phyloP scores from a whole-genome alignment of 2,888 invertebrate species.

The Pogonocherus hispidulus region DNA sequence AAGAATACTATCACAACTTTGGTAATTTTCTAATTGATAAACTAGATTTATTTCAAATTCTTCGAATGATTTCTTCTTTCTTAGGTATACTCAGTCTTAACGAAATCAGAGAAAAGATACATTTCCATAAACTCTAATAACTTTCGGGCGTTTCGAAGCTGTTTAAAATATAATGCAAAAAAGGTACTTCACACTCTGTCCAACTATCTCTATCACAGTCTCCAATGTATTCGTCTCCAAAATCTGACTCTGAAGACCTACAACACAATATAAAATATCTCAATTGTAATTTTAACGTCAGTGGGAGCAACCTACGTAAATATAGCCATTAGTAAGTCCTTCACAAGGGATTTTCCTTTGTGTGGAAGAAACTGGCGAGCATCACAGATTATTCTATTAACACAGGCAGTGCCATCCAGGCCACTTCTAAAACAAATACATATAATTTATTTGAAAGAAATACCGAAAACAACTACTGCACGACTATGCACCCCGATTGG shows the following conservation, averaged over 20 bases:
- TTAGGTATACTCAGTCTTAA: too few species aligned
- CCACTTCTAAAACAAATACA: conserved; percentile 71
- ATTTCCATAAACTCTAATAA: too few species aligned
- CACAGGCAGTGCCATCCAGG: conserved; percentile 75
- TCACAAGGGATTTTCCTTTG: conserved; percentile 76
- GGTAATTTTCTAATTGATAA: too few species aligned
- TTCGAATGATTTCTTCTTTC: too few species aligned
- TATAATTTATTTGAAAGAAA: too few species aligned
- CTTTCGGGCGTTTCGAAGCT: conserved; percentile 19
- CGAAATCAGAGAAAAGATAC: too few species aligned
- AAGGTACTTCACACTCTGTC: conserved; percentile 47
- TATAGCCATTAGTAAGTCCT: conserved; percentile 76
- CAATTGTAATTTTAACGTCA: neutral
- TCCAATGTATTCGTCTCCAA: conserved; percentile 38
- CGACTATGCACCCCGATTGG: too few species aligned
- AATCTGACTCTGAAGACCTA: conserved; percentile 38
- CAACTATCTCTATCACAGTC: conserved; percentile 45
- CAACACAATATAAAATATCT: conserved; percentile 9
- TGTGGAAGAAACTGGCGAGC: conserved; percentile 72
- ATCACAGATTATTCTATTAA: conserved; percentile 80
- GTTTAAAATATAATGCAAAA: conserved; percentile 48
- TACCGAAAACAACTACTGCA: too few species aligned
- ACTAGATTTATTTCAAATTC: too few species aligned
- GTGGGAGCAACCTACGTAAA: conserved; percentile 72
- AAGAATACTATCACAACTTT: too few species aligned